Evolutionary conservation across 2,888 invertebrate genomes (phyloP).

Genomic region (Tanaodytes sp.): DNA sequence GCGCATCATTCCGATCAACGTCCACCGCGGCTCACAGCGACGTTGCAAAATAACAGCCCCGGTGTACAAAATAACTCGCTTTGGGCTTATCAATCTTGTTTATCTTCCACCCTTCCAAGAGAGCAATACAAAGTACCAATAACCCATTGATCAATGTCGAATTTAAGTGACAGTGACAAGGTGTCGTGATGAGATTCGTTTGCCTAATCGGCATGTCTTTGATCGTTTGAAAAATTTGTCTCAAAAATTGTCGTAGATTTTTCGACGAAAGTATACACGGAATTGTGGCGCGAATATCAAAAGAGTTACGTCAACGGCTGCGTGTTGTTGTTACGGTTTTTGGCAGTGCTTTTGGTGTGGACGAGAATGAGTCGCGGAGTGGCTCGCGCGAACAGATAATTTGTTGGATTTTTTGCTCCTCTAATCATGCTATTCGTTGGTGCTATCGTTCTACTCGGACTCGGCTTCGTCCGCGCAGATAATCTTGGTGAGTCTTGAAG

Average conservation of each 20-base stretch:
- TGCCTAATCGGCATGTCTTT: too few relatives aligned
- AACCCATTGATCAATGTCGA: constrained; percentile 26
- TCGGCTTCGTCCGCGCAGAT: constrained; percentile 37
- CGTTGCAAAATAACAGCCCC: too few relatives aligned
- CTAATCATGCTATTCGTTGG: constrained; percentile 40
- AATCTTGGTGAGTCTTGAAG: constrained; percentile 40
- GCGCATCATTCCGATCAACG: constrained; percentile 21
- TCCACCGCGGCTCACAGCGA: too few relatives aligned
- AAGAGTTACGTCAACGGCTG: neutral
- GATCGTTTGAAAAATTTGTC: too few relatives aligned
- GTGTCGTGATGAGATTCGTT: too few relatives aligned
- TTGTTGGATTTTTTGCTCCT: constrained; percentile 32
- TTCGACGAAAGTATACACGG: too few relatives aligned
- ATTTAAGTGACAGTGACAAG: too few relatives aligned
- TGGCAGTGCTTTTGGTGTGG: constrained; percentile 29
- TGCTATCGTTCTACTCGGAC: constrained; percentile 26
- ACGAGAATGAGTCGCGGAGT: constrained; percentile 39
- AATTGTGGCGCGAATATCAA: too few relatives aligned
- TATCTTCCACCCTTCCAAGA: too few relatives aligned
- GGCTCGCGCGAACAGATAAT: constrained; percentile 28
- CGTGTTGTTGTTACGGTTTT: constrained; percentile 40
- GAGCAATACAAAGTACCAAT: constrained; percentile 8
- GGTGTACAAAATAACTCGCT: too few relatives aligned
- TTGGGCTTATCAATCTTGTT: too few relatives aligned
- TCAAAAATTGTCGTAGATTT: too few relatives aligned